Evolutionary conservation across 2,113 vertebrate genomes (phyloP), one percentile per base, ranked within the genome.

Genomic region (Leucoraja erinaceus): DNA sequence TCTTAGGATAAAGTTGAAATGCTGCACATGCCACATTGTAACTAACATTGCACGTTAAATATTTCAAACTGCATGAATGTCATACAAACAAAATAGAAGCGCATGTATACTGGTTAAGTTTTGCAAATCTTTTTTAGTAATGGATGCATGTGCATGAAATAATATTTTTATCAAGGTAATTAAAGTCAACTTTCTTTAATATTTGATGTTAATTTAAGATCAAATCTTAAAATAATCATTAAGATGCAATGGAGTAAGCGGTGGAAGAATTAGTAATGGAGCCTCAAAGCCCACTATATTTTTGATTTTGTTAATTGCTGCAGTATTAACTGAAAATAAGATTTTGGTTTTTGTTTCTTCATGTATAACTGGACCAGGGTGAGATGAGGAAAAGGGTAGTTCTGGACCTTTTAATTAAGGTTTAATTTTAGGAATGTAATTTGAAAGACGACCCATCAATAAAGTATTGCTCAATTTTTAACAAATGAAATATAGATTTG

Each of bases 1-100:
- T 3, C 25, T 84, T 84, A 28, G 54, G 59, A 59, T 11, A 61
- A 84, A 84, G 59, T 25, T 84, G 8, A 84, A 84, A 84, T 84
- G 54, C 81, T 28, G 81, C 81, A 61, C 54, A n/a, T 84, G 25
- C 1, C 6, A 54, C 78, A 81, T 18, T 10, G 22, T 38, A 90
- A 38, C 63, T 90, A 90, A 90, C 66, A 70, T 38, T 90, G 63
- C 63, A 90, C 70, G 88, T 18, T 90, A 90, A 90, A 68, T 22
- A 72, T 25, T 25, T 47, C 20, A 18, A n/a, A 88, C 28, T 63
- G 83, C 83, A 91, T 91, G 66, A 0, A 68, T 91, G 38, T 72
- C 22, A 91, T 91, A 4, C 68, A 20, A 91, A 72, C 90, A 9
- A 38, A 38, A 38, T 90, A 54, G 68, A 72, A 91, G 18, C 5